Evolutionary conservation across 2,888 invertebrate species (phyloP).

Genomic region (Diaphora mendica): DNA sequence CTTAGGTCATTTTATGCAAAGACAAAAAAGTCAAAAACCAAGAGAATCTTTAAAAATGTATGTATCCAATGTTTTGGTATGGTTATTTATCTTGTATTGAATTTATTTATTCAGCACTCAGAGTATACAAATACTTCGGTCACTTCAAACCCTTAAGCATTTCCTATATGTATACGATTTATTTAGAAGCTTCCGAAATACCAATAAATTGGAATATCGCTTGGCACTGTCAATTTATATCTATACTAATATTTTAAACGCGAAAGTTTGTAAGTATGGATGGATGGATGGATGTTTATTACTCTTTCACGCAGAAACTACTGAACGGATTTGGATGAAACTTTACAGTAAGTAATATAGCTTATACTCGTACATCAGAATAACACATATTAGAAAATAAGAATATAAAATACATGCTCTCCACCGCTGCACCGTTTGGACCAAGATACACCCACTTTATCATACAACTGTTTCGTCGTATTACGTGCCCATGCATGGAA

Average conservation of each 20-base stretch:
- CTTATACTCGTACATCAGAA: too few relatives aligned
- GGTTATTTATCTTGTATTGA: slow-evolving; percentile 50
- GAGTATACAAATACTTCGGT: slow-evolving; percentile 44
- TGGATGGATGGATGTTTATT: too few relatives aligned
- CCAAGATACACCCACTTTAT: background rate
- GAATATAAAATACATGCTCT: too few relatives aligned
- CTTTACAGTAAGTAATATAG: too few relatives aligned
- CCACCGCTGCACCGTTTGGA: too few relatives aligned
- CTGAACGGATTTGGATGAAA: too few relatives aligned
- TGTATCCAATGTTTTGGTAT: slow-evolving; percentile 19
- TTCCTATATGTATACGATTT: slow-evolving; percentile 20
- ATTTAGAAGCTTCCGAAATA: slow-evolving; percentile 22
- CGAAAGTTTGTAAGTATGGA: too few relatives aligned
- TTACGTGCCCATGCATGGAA: background rate
- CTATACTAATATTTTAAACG: too few relatives aligned
- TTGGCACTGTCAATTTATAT: too few relatives aligned
- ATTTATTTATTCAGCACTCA: slow-evolving; percentile 50
- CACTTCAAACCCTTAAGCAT: slow-evolving; percentile 32
- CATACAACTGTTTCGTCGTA: background rate
- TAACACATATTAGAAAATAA: too few relatives aligned
- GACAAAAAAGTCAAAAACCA: slow-evolving; percentile 7
- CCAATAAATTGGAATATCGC: slow-evolving; percentile 18
- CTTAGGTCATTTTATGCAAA: slow-evolving; percentile 46
- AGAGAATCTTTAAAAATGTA: background rate
- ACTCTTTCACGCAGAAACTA: too few relatives aligned